Conservation (phyloP, 2,113 vertebrate genomes). For the Ceyx margarethae region DNA sequence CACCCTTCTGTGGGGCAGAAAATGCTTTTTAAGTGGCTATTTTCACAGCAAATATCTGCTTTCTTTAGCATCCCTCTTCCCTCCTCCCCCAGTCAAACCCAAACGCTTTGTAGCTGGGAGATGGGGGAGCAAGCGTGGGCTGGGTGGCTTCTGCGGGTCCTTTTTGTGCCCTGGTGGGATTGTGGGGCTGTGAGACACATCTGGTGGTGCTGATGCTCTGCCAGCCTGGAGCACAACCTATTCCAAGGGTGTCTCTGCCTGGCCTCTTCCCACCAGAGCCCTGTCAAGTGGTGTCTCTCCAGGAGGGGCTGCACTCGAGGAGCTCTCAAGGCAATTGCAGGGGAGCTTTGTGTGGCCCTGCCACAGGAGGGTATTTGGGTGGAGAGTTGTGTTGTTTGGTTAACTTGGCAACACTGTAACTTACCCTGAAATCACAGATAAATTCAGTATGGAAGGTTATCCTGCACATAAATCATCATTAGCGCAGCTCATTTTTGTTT, state of each 20-base stretch:
- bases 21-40: rapidly evolving
- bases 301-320: neutral
- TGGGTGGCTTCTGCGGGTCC: rapidly evolving
- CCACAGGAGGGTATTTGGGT: neutral
- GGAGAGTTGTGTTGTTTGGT: conserved; percentile 19
- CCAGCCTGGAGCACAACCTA: no score
- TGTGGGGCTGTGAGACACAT: neutral
- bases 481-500: conserved; percentile 71
- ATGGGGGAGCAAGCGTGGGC: rapidly evolving
- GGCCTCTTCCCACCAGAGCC: neutral
- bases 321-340: neutral
- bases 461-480: conserved; percentile 75
- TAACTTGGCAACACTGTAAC: conserved; percentile 70
- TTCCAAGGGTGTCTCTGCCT: neutral
- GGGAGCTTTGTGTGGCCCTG: neutral
- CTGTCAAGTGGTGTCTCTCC: neutral
- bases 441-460: conserved; percentile 73
- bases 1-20: neutral
- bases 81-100: neutral
- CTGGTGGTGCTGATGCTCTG: neutral
- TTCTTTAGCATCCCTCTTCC: neutral
- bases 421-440: conserved; percentile 71
- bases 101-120: neutral
- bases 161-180: neutral
- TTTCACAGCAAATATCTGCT: neutral